Conservation (phyloP, 2,113 vertebrate species). For the Proteles cristata region DNA sequence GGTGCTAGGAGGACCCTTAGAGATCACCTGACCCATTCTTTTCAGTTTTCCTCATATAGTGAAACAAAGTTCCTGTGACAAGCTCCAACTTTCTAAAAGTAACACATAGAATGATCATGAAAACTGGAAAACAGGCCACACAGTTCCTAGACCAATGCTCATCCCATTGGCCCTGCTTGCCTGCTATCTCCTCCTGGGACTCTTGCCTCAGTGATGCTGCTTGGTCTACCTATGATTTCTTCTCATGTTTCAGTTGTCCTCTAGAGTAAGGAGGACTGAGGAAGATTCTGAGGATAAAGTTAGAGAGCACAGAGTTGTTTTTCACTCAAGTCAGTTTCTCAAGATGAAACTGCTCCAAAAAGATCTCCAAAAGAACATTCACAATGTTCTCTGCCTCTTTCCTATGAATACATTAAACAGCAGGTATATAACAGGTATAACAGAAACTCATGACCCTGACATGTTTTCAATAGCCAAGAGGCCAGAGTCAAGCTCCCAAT, state of each 20-base stretch:
- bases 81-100: neutral
- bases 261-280: neutral
- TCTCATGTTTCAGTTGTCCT: neutral
- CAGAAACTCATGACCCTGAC: no score
- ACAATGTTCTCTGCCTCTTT: neutral
- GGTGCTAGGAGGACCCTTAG: neutral
- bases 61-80: neutral
- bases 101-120: neutral
- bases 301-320: neutral
- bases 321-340: neutral
- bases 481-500: neutral
- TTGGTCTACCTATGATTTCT: neutral
- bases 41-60: neutral
- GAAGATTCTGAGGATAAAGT: neutral
- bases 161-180: neutral
- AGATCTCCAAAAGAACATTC: neutral
- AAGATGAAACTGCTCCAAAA: neutral
- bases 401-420: neutral
- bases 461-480: neutral
- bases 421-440: neutral
- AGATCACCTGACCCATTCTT: neutral
- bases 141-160: neutral
- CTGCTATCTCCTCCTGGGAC: neutral
- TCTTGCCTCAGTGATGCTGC: rapidly evolving
- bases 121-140: neutral